These are phyloP conservation scores for Chloropsis cyanopogon DNA, from an alignment of 2,113 vertebrate genomes.

Conservation along the genomic window DNA sequence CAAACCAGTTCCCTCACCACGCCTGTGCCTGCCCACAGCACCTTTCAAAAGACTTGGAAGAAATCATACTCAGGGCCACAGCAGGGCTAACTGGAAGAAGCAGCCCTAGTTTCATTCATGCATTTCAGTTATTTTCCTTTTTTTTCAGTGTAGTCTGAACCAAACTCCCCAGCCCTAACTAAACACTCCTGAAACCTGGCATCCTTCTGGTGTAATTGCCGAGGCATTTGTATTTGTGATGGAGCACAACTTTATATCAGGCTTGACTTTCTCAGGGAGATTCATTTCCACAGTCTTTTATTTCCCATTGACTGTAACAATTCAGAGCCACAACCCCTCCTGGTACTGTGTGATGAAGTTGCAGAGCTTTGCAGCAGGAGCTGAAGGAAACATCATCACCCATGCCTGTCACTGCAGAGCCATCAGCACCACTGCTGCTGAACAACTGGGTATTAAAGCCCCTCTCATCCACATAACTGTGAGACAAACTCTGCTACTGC, in stretches of 20 bases:
- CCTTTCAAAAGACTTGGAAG: not conserved
- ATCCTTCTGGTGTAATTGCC: not conserved
- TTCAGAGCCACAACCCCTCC: not conserved
- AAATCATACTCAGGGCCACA: not conserved
- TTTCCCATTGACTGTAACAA: not conserved
- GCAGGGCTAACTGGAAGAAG: not conserved
- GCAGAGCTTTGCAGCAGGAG: not conserved
- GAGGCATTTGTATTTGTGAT: not conserved
- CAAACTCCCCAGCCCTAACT: not conserved
- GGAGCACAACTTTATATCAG: not conserved
- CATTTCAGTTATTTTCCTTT: not conserved
- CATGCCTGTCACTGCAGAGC: not conserved
- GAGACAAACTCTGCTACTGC: not conserved
- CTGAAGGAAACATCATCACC: not conserved
- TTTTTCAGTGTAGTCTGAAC: not conserved
- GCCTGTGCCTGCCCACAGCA: not conserved
- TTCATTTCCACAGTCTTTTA: not conserved
- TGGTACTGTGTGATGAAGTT: rapidly evolving
- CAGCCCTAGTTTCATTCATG: not conserved
- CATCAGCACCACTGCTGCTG: not conserved
- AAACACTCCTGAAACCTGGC: not conserved
- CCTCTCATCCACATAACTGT: not conserved
- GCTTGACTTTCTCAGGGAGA: not conserved
- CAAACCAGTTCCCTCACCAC: not conserved
- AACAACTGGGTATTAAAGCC: not conserved